Conservation (phyloP, 2,888 invertebrate species). For the Blastobasis adustella region DNA sequence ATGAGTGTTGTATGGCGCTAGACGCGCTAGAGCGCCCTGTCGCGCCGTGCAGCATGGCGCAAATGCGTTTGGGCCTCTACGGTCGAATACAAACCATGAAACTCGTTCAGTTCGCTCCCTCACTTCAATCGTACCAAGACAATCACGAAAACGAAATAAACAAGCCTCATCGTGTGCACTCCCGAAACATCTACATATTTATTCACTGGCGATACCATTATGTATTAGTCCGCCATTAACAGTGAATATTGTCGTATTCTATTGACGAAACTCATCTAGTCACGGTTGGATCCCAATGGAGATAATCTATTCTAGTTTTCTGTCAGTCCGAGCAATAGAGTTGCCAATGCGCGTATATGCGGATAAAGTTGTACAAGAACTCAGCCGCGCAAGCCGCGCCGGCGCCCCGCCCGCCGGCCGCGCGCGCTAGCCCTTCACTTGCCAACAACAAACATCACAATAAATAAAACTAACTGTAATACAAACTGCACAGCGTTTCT, state of each 20-base stretch:
- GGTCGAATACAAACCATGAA: too few relatives aligned
- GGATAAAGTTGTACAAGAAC: slow-evolving; percentile 10
- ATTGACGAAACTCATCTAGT: background rate
- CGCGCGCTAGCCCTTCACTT: too few relatives aligned
- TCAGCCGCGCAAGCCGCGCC: slow-evolving; percentile 10
- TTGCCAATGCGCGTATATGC: slow-evolving; percentile 10
- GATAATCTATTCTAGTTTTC: slow-evolving; percentile 3
- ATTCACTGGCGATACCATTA: background rate
- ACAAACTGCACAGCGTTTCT: slow-evolving; percentile 32
- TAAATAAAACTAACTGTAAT: slow-evolving; percentile 49
- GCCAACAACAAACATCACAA: slow-evolving; percentile 44
- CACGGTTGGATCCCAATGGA: slow-evolving; percentile 2
- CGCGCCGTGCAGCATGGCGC: too few relatives aligned
- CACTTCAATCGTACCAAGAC: too few relatives aligned
- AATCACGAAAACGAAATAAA: too few relatives aligned
- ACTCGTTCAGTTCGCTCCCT: too few relatives aligned
- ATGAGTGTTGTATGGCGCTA: too few relatives aligned
- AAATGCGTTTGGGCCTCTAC: too few relatives aligned
- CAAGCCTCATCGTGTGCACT: too few relatives aligned
- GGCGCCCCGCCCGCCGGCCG: background rate
- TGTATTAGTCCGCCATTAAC: background rate
- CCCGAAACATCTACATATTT: too few relatives aligned
- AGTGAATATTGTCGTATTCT: background rate
- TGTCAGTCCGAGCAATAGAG: slow-evolving; percentile 10
- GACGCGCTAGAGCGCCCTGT: too few relatives aligned